phyloP scores from a whole-genome alignment of 2,113 vertebrate genomes.

The Falco punctatus region DNA sequence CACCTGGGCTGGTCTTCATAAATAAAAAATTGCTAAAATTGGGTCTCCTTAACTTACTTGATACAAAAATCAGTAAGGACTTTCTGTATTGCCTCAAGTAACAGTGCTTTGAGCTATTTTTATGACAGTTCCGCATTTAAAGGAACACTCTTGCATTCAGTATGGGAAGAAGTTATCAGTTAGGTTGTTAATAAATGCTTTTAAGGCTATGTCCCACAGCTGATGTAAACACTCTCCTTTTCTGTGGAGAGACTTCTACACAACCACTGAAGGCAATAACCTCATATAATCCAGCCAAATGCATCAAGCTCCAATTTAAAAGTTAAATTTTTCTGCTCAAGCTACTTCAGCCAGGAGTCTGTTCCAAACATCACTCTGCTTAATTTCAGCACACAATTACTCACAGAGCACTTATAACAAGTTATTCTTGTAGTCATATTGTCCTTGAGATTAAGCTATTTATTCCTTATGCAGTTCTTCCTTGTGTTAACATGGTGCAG shows the following conservation, averaged over 20 bases:
- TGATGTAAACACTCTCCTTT: neutral
- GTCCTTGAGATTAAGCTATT: neutral
- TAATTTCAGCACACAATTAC: neutral
- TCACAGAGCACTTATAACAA: neutral
- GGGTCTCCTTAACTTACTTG: neutral
- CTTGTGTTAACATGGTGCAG: neutral
- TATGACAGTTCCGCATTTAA: neutral
- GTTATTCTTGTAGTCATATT: neutral
- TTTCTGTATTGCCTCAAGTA: neutral
- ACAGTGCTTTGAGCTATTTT: neutral
- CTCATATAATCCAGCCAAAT: neutral
- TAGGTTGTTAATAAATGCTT: neutral
- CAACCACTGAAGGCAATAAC: neutral
- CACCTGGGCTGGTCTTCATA: neutral
- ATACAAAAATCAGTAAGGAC: neutral
- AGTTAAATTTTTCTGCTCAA: conserved; percentile 10
- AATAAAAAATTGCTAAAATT: neutral
- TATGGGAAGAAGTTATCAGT: neutral
- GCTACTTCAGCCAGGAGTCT: neutral
- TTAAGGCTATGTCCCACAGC: neutral
- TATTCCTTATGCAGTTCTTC: neutral
- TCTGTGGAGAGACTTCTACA: neutral
- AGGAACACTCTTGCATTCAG: neutral
- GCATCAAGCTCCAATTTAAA: neutral
- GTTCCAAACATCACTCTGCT: neutral